These are phyloP conservation scores for Listronotus oregonensis DNA, from an alignment of 1,140 invertebrate genomes.

Conservation along the genomic window DNA sequence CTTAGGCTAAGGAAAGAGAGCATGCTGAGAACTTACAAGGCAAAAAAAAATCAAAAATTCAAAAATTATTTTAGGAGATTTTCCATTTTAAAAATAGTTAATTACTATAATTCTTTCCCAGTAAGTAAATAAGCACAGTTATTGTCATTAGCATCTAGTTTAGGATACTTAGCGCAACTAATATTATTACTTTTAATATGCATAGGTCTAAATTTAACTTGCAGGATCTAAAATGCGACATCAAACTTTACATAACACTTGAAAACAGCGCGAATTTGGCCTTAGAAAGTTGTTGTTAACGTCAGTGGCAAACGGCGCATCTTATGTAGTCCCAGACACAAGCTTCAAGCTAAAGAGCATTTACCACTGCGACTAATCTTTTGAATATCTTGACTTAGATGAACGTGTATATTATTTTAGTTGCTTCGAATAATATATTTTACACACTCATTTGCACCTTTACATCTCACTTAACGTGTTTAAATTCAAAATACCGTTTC, in stretches of 20 bases:
- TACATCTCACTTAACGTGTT: too few species aligned
- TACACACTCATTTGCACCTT: too few species aligned
- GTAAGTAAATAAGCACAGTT: too few species aligned
- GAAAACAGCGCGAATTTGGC: constrained; percentile 25
- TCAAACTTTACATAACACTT: constrained; percentile 34
- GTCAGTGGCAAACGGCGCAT: constrained; percentile 10
- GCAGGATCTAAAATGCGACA: constrained; percentile 20
- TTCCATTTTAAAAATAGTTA: too few species aligned
- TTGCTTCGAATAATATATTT: constrained; percentile 21
- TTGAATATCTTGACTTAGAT: constrained; percentile 20
- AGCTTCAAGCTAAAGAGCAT: constrained; percentile 34
- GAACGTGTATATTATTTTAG: constrained; percentile 28
- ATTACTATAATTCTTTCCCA: too few species aligned
- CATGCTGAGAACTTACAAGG: too few species aligned
- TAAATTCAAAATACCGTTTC: too few species aligned
- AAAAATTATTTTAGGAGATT: too few species aligned
- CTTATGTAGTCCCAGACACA: neutral
- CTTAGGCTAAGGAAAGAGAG: too few species aligned
- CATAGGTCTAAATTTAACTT: constrained; percentile 17
- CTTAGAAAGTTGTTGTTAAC: constrained; percentile 25
- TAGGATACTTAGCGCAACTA: too few species aligned
- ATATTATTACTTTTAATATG: constrained; percentile 7
- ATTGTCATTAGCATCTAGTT: too few species aligned
- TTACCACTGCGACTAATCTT: constrained; percentile 28
- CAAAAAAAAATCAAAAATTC: too few species aligned